phyloP scores from a whole-genome alignment of 2,888 invertebrate genomes.

The Drosophila flavopinicola region DNA sequence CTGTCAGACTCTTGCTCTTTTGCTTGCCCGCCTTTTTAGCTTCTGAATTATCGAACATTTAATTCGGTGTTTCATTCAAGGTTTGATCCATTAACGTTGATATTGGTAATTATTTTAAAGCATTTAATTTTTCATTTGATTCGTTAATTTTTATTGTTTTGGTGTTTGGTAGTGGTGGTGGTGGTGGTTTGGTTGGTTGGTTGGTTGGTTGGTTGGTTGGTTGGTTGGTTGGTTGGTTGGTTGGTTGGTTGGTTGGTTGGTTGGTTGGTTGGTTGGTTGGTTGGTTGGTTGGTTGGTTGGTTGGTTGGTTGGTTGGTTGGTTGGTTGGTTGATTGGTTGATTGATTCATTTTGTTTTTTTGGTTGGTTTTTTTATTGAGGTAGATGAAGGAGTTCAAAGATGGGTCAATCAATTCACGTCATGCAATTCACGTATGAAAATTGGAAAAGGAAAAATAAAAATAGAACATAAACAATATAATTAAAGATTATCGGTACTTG shows the following conservation, averaged over 20 bases:
- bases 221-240: slow-evolving; percentile 49
- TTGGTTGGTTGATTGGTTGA: slow-evolving; percentile 50
- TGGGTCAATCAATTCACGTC: slow-evolving; percentile 81
- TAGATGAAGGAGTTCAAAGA: slow-evolving; percentile 72
- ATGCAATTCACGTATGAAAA: slow-evolving; percentile 79
- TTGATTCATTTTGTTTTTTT: too few relatives aligned
- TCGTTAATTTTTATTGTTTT: slow-evolving; percentile 38
- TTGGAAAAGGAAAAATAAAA: slow-evolving; percentile 75
- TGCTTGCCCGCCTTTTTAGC: slow-evolving; percentile 93
- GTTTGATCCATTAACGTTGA: slow-evolving; percentile 15
- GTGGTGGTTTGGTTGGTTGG: slow-evolving; percentile 34
- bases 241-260: slow-evolving; percentile 47
- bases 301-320: slow-evolving; percentile 45
- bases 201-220: slow-evolving; percentile 36
- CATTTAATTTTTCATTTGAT: slow-evolving; percentile 38
- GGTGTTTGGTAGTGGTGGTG: slow-evolving; percentile 39
- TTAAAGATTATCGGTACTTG: slow-evolving; percentile 48
- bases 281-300: slow-evolving; percentile 33
- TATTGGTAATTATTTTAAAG: slow-evolving; percentile 17
- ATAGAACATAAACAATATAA: slow-evolving; percentile 60
- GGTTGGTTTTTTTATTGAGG: slow-evolving; percentile 58
- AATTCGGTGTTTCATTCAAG: slow-evolving; percentile 41
- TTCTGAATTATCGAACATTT: slow-evolving; percentile 86
- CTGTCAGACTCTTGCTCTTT: slow-evolving; percentile 95
- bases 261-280: slow-evolving; percentile 21